These are phyloP conservation scores for Lepilemur septentrionalis DNA, from an alignment of 2,797 vertebrate genomes.

Conservation along the genomic window DNA sequence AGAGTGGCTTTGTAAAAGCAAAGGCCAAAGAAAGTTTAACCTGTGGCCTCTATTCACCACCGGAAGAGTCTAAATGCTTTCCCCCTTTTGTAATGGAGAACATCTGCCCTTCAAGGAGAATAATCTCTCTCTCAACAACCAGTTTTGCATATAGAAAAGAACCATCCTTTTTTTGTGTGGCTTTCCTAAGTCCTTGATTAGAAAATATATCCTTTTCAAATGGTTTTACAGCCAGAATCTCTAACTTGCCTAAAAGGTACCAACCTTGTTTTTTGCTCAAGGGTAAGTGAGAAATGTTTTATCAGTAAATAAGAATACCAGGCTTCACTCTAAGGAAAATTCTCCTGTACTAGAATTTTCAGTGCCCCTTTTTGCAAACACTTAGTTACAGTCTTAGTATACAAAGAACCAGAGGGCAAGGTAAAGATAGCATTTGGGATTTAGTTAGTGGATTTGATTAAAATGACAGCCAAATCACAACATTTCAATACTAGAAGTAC, in stretches of 20 bases:
- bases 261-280: background rate
- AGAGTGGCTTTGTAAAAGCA: slow-evolving; percentile 28
- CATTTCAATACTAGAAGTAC: background rate
- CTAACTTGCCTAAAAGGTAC: background rate
- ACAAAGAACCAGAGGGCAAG: background rate
- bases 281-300: background rate
- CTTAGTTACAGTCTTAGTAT: background rate
- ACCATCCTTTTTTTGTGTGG: background rate
- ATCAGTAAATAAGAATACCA: background rate
- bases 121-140: background rate
- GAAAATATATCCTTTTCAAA: background rate
- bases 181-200: background rate
- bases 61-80: slow-evolving; percentile 30
- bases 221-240: background rate
- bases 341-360: background rate
- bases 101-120: slow-evolving; percentile 25
- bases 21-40: slow-evolving; percentile 61
- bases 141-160: background rate
- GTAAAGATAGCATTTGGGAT: background rate
- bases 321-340: background rate
- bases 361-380: background rate
- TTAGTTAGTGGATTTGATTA: background rate
- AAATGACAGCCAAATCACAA: background rate
- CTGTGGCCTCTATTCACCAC: slow-evolving; percentile 55
- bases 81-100: slow-evolving; percentile 35